Evolutionary conservation across 2,797 vertebrate genomes (phyloP).

Genomic region (Malurus splendens): DNA sequence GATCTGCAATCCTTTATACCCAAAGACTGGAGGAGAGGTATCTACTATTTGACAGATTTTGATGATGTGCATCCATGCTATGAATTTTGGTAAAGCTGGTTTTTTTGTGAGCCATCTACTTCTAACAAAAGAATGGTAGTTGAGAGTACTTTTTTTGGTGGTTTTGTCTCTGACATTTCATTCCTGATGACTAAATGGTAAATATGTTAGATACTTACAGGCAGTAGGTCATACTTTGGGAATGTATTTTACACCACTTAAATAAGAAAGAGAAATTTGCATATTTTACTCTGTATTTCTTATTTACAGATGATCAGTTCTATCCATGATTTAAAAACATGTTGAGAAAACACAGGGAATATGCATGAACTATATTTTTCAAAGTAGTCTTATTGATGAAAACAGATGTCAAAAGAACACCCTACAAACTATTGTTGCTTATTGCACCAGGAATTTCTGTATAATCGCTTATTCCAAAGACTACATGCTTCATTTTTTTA

Average conservation of each 20-base stretch:
- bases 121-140: background rate
- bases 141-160: background rate
- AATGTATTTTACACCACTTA: background rate
- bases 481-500: background rate
- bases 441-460: background rate
- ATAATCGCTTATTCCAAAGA: background rate
- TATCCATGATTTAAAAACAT: background rate
- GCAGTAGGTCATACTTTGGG: background rate
- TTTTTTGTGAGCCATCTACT: background rate
- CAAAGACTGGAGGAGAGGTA: background rate
- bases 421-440: background rate
- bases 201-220: background rate
- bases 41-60: background rate
- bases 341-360: background rate
- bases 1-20: background rate
- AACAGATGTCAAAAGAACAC: background rate
- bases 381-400: background rate
- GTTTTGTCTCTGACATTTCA: background rate
- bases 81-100: background rate
- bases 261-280: background rate
- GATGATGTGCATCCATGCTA: background rate
- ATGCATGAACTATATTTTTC: background rate
- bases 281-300: background rate
- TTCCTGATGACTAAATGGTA: background rate
- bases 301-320: background rate